These are phyloP conservation scores for Ostrea edulis DNA, from an alignment of 1,140 invertebrate genomes.

Conservation along the genomic window DNA sequence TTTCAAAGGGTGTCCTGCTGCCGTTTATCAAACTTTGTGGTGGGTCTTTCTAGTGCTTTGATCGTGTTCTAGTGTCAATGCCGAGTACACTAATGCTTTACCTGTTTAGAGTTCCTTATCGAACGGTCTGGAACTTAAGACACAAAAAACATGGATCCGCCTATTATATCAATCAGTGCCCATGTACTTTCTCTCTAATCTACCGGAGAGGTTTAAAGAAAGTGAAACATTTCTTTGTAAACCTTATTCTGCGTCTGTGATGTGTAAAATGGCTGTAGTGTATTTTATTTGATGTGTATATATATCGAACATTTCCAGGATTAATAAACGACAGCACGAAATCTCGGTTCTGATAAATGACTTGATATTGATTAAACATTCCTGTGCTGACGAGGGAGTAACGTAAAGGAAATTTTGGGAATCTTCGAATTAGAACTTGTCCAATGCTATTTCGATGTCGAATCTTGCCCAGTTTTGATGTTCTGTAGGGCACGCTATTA, in stretches of 20 bases:
- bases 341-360: slow-evolving; percentile 31
- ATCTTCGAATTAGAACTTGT: neutral
- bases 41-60: neutral
- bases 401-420: neutral
- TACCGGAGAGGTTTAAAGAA: neutral
- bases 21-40: neutral
- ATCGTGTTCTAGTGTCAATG: neutral
- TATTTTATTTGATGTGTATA: slow-evolving; percentile 36
- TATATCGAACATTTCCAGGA: slow-evolving; percentile 42
- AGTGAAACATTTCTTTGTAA: slow-evolving; percentile 39
- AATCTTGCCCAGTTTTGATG: neutral
- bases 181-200: neutral
- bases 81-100: neutral
- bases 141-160: neutral
- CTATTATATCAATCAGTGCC: neutral
- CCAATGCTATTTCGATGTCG: neutral
- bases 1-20: neutral
- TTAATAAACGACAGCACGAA: slow-evolving; percentile 28
- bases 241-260: slow-evolving; percentile 15
- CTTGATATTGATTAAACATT: slow-evolving; percentile 41
- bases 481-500: neutral
- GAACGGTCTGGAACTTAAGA: neutral
- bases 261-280: neutral
- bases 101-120: neutral
- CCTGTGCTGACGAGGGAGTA: slow-evolving; percentile 12